Conservation (phyloP, 2,797 vertebrate genomes). For the Leptatherina wallacei region DNA sequence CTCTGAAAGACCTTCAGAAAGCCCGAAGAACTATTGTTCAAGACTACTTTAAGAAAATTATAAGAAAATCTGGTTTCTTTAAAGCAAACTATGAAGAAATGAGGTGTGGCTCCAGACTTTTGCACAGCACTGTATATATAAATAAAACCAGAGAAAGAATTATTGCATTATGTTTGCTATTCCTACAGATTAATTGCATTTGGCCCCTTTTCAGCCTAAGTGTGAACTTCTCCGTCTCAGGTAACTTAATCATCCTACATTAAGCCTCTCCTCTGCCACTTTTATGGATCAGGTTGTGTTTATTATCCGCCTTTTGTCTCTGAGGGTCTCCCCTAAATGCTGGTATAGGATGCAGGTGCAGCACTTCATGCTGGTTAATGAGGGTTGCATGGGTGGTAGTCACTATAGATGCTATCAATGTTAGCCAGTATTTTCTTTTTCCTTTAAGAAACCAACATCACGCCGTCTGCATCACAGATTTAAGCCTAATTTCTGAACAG, state of each 20-base stretch:
- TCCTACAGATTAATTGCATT: neutral
- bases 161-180: too few relatives aligned
- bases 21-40: too few relatives aligned
- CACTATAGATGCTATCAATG: slow-evolving; percentile 61
- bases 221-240: neutral
- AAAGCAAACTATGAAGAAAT: too few relatives aligned
- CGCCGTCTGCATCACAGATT: slow-evolving; percentile 13
- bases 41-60: too few relatives aligned
- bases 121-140: too few relatives aligned
- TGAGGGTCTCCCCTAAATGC: slow-evolving; percentile 31
- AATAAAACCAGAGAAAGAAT: too few relatives aligned
- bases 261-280: slow-evolving; percentile 2
- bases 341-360: slow-evolving; percentile 62
- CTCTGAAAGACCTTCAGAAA: too few relatives aligned
- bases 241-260: slow-evolving; percentile 5
- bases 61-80: too few relatives aligned
- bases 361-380: slow-evolving; percentile 68
- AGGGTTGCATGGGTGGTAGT: slow-evolving; percentile 55
- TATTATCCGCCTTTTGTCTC: slow-evolving; percentile 3
- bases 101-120: too few relatives aligned
- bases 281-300: slow-evolving; percentile 17
- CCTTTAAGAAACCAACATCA: slow-evolving; percentile 31
- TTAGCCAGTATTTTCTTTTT: slow-evolving; percentile 13
- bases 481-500: neutral
- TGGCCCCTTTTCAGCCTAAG: neutral